Percentiles rank a stretch among this genome's conserved stretches.
These are phyloP conservation scores for Cairina moschata DNA, from an alignment of 2,113 vertebrate species.

Conservation along the genomic window DNA sequence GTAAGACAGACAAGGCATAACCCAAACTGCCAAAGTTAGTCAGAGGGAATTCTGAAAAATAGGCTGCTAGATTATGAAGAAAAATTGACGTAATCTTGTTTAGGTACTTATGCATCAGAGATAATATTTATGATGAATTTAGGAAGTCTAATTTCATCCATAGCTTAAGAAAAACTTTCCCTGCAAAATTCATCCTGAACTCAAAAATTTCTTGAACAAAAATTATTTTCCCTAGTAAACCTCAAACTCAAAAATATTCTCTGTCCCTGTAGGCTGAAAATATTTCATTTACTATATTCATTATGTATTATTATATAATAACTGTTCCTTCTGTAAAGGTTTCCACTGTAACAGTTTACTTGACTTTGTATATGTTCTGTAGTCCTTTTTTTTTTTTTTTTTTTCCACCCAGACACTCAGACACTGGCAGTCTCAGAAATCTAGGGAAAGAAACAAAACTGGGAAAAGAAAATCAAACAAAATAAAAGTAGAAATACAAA, in stretches of 20 bases:
- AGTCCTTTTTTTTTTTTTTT: background rate
- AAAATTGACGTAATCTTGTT: constrained; percentile 5
- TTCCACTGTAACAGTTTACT: background rate
- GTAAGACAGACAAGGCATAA: background rate
- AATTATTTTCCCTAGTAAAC: background rate
- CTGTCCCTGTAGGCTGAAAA: background rate
- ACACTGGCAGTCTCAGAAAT: background rate
- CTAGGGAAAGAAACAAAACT: background rate
- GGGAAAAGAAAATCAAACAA: background rate
- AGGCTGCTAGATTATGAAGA: background rate
- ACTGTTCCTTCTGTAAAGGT: background rate
- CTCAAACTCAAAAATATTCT: background rate
- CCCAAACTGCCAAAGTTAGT: background rate
- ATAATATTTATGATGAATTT: background rate
- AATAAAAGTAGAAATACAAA: background rate
- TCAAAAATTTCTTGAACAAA: background rate
- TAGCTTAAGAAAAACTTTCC: background rate
- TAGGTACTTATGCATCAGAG: background rate
- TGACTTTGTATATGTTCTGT: background rate
- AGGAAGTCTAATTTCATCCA: background rate
- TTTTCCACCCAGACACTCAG: background rate
- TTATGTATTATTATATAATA: background rate
- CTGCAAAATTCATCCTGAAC: background rate
- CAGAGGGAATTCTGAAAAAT: background rate
- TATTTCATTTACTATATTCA: background rate